These are phyloP conservation scores for Calosoma granatense DNA, from an alignment of 1,140 invertebrate species.

Conservation along the genomic window DNA sequence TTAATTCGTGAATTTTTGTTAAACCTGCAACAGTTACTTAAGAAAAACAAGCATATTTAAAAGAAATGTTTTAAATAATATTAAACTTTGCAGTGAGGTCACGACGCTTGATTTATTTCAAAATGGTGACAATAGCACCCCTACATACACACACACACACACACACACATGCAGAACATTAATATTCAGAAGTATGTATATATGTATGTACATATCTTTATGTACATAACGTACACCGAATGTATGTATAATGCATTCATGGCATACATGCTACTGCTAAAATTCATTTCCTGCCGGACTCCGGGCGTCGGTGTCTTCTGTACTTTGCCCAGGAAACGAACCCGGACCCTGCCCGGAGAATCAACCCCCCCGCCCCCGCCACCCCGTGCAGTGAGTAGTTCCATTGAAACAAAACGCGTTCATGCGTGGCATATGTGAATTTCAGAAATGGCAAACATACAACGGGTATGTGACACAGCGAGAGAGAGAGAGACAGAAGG, in stretches of 20 bases:
- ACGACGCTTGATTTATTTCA: not conserved
- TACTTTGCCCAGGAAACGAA: not conserved
- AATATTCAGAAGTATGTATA: not conserved
- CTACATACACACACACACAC: too few species aligned
- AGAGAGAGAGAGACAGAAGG: not conserved
- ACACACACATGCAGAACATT: too few species aligned
- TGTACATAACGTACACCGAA: too few species aligned
- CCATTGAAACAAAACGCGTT: not conserved
- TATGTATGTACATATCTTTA: not conserved
- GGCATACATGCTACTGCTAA: not conserved
- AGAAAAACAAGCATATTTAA: too few species aligned
- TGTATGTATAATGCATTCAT: not conserved
- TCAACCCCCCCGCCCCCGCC: not conserved
- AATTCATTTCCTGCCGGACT: not conserved
- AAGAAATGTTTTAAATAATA: not conserved
- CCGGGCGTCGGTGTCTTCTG: not conserved
- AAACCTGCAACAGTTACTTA: too few species aligned
- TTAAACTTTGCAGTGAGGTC: not conserved
- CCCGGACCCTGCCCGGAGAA: not conserved
- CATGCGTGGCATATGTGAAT: not conserved
- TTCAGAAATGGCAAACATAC: not conserved
- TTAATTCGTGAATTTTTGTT: too few species aligned
- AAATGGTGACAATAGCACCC: too few species aligned
- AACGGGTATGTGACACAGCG: not conserved
- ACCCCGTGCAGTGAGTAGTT: not conserved